Percentiles rank a stretch among this genome's conserved stretches.
Evolutionary conservation across 1,140 invertebrate genomes (phyloP).

Genomic region (Arion vulgaris): DNA sequence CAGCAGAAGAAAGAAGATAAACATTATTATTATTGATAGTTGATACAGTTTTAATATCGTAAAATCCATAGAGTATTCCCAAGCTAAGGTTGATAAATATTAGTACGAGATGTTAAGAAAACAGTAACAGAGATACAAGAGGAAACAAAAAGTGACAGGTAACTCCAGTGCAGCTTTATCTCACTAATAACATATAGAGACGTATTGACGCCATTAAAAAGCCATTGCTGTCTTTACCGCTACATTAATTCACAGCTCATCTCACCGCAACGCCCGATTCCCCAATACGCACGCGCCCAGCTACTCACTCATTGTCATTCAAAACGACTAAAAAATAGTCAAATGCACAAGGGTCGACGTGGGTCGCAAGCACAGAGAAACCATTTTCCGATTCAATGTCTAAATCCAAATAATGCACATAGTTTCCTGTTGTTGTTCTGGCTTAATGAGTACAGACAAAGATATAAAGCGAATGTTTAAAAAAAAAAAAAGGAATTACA

Average conservation of each 20-base stretch:
- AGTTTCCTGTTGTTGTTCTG: background rate
- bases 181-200: conserved; percentile 3
- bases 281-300: background rate
- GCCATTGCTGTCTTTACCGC: conserved; percentile 4
- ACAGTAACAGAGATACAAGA: too few relatives aligned
- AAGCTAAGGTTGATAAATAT: too few relatives aligned
- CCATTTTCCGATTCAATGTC: background rate
- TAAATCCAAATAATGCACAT: background rate
- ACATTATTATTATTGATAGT: too few relatives aligned
- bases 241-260: background rate
- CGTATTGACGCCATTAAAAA: conserved; percentile 13
- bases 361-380: background rate
- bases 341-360: background rate
- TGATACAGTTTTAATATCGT: too few relatives aligned
- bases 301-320: conserved; percentile 29
- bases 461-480: background rate
- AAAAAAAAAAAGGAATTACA: too few relatives aligned
- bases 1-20: too few relatives aligned
- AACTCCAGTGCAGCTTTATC: background rate
- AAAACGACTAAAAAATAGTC: background rate
- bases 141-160: background rate
- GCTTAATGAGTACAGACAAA: background rate
- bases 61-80: too few relatives aligned
- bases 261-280: background rate
- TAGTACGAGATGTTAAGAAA: too few relatives aligned